These are phyloP conservation scores for Heliconius eleuchia DNA, from an alignment of 1,140 invertebrate genomes.

Conservation along the genomic window DNA sequence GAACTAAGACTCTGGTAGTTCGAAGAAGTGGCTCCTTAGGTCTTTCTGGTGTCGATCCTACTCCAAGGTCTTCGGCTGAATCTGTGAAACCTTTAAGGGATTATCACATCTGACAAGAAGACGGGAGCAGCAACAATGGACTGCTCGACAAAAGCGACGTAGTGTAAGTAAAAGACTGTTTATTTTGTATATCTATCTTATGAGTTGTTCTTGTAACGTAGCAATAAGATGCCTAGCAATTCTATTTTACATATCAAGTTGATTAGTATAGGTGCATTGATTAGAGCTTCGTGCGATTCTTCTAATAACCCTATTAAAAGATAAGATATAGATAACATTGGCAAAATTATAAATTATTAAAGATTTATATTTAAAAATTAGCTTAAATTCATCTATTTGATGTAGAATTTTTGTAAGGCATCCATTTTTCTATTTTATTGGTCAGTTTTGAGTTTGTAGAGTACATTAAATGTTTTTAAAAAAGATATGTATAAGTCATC, in stretches of 20 bases:
- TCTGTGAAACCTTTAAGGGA: slow-evolving; percentile 81
- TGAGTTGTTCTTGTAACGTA: slow-evolving; percentile 16
- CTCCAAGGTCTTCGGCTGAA: slow-evolving; percentile 85
- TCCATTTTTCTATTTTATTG: background rate
- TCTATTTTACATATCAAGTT: slow-evolving; percentile 35
- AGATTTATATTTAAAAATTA: background rate
- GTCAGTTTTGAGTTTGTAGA: background rate
- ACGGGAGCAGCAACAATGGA: slow-evolving; percentile 70
- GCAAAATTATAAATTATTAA: background rate
- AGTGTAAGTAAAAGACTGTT: slow-evolving; percentile 47
- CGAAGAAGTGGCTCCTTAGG: slow-evolving; percentile 86
- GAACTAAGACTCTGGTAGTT: slow-evolving; percentile 84
- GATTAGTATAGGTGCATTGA: slow-evolving; percentile 5
- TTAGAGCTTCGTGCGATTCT: slow-evolving; percentile 14
- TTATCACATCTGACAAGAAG: slow-evolving; percentile 80
- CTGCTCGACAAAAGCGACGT: slow-evolving; percentile 75
- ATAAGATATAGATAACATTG: background rate
- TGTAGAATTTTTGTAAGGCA: background rate
- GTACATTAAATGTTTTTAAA: background rate
- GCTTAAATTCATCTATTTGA: background rate
- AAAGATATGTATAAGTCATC: background rate
- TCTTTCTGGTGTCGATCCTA: slow-evolving; percentile 84
- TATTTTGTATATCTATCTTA: slow-evolving; percentile 16
- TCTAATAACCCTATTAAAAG: no score
- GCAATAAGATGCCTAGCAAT: slow-evolving; percentile 28